Evolutionary conservation across 2,888 invertebrate species (phyloP), one percentile per base, ranked within the genome.

Genomic region (Bimastos eiseni): DNA sequence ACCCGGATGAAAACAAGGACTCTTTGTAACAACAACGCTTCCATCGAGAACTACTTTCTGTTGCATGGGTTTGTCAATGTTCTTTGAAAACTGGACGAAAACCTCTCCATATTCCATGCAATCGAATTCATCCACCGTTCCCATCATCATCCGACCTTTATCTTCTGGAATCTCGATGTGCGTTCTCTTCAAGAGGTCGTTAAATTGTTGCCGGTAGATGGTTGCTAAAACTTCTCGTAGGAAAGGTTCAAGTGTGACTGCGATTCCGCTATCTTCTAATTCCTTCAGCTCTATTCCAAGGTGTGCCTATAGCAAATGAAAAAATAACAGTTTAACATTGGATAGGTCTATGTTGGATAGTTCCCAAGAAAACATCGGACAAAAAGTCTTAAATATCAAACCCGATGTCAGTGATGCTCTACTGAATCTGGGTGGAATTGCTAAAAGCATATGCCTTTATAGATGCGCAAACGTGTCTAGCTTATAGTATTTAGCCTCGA

Each of bases 1-100:
- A 8, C 95, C 95, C 0, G 94, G 93, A 89, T 94, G 94, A 91
- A 95, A 94, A 91, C 95, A 95, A 13, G 95, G 95, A 91, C 95
- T 95, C 93, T 95, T 95, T 24, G 94, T 94, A 37, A 95, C 94
- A 49, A 95, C 92, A 11, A 95, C 94, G 19, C 92, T 92, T 30
- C 95, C 93, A 15, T 55, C 41, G 17, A 93, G 44, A 15, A 92
- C 90, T 41, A 88, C 90, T n/a, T 41, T 89, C n/a, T 55, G 17
- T 33, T 49, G 36, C 49, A 30, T 30, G 15, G 41, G 55, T 49
- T 92, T 91, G 36, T 91, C 91, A 5, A 90, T 91, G 15, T 91
- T 89, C 30, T 89, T 49, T 19, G 93, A 93, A 33, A 93, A 91
- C 55, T 92, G 92, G 0, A 94, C 90, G 90, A 93, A 94, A n/a